A percentile compares a stretch with the other conserved stretches of the same genome.
Evolutionary conservation across 2,113 vertebrate genomes (phyloP).

Genomic region (Equus przewalskii): DNA sequence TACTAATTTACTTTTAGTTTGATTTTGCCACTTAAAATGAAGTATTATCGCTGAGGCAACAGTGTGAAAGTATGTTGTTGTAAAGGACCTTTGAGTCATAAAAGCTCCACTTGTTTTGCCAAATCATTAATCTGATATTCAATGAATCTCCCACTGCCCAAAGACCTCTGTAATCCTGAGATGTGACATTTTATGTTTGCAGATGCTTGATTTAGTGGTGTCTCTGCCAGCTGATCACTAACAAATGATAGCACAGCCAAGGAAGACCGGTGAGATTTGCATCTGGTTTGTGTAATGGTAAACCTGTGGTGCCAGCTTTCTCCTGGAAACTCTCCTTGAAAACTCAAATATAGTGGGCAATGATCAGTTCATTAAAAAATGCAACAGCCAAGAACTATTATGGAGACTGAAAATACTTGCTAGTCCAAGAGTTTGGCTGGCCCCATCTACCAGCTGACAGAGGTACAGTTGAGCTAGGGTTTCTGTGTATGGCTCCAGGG

Average conservation of each 20-base stretch:
- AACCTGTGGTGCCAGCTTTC: constrained; percentile 56
- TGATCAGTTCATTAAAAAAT: constrained; percentile 68
- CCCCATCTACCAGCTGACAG: neutral
- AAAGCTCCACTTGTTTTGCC: constrained; percentile 54
- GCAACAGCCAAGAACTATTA: neutral
- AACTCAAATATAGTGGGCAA: constrained; percentile 30
- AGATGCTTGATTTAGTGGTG: constrained; percentile 67
- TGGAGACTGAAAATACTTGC: constrained; percentile 11
- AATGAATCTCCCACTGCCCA: constrained; percentile 50
- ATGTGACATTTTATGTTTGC: constrained; percentile 62
- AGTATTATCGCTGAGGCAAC: constrained; percentile 42
- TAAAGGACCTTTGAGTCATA: constrained; percentile 71
- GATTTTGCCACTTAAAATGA: constrained; percentile 81
- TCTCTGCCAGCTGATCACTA: constrained; percentile 34
- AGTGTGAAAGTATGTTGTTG: constrained; percentile 62
- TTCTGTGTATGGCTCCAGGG: neutral
- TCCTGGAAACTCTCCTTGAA: constrained; percentile 67
- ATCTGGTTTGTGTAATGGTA: constrained; percentile 62
- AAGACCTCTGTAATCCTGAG: constrained; percentile 60
- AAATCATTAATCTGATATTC: constrained; percentile 74
- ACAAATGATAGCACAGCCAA: constrained; percentile 67
- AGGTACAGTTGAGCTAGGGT: neutral
- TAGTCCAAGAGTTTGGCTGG: neutral
- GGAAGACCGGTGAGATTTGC: neutral
- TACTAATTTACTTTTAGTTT: constrained; percentile 80